Conservation (phyloP, 2,888 invertebrate species). For the Siphlonurus alternatus region DNA sequence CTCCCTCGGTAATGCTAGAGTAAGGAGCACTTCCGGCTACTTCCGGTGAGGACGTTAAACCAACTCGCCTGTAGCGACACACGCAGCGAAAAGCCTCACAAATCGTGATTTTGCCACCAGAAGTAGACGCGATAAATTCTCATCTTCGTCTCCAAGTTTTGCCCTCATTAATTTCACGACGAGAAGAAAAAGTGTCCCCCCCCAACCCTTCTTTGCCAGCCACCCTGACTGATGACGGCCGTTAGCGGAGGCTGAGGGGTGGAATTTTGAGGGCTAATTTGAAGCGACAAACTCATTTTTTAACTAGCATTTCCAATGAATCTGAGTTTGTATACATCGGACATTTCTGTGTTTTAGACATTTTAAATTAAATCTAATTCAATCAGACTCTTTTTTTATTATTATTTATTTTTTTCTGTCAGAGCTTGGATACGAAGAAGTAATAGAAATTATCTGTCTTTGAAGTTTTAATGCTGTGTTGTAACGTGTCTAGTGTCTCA, state of each 20-base stretch:
- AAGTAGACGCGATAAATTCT: neutral
- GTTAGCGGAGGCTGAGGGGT: neutral
- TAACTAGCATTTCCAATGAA: neutral
- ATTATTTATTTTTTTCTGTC: neutral
- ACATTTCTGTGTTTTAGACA: neutral
- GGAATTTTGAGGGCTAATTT: neutral
- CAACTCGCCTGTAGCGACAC: too few species aligned
- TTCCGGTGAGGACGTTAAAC: too few species aligned
- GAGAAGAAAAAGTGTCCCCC: neutral
- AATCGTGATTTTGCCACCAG: neutral
- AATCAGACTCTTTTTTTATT: neutral
- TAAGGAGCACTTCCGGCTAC: too few species aligned
- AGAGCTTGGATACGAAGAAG: too few species aligned
- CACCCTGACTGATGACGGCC: neutral
- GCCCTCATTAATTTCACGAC: neutral
- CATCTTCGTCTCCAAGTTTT: neutral
- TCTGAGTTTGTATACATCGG: neutral
- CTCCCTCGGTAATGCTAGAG: too few species aligned
- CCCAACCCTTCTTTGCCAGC: neutral
- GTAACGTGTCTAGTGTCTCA: too few species aligned
- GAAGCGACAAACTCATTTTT: neutral
- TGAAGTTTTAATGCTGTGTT: too few species aligned
- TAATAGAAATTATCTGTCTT: too few species aligned
- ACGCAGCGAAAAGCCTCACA: too few species aligned
- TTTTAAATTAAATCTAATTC: neutral